Percentiles rank a stretch among this genome's conserved stretches.
Conservation (phyloP, 2,113 vertebrate genomes). For the Zeus faber region DNA sequence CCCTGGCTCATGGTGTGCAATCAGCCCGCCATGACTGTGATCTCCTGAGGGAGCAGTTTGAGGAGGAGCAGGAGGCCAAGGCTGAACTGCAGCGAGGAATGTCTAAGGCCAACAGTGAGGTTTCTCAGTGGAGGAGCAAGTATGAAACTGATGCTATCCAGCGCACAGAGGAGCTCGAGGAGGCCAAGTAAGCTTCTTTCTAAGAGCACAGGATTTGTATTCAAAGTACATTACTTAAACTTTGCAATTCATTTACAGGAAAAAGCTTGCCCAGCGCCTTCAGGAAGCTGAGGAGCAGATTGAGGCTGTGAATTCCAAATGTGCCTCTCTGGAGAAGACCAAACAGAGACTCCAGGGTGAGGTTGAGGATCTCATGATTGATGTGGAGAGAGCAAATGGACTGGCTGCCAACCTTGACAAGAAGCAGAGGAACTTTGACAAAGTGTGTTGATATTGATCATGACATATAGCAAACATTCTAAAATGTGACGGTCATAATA, state of each 20-base stretch:
- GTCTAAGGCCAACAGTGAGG: slow-evolving; percentile 73
- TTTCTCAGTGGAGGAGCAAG: slow-evolving; percentile 76
- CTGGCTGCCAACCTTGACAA: slow-evolving; percentile 71
- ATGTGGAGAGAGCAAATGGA: slow-evolving; percentile 70
- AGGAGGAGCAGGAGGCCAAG: slow-evolving; percentile 73
- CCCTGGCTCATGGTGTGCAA: slow-evolving; percentile 1
- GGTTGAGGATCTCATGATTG: slow-evolving; percentile 66
- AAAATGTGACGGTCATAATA: too few species aligned
- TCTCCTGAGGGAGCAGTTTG: slow-evolving; percentile 73
- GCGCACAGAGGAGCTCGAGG: slow-evolving; percentile 1
- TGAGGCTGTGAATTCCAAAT: slow-evolving; percentile 79
- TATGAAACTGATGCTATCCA: slow-evolving; percentile 3
- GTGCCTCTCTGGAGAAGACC: slow-evolving; percentile 80
- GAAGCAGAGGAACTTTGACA: slow-evolving; percentile 80
- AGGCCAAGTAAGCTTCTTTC: neutral
- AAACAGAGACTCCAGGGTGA: slow-evolving; percentile 78
- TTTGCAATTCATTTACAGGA: slow-evolving; percentile 51
- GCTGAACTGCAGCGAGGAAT: slow-evolving; percentile 69
- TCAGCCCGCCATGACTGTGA: slow-evolving; percentile 58
- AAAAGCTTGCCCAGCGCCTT: slow-evolving; percentile 81
- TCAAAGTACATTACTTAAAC: neutral
- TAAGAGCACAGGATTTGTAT: neutral
- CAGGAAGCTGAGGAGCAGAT: slow-evolving; percentile 80
- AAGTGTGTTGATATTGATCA: slow-evolving; percentile 52
- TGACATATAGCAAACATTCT: too few species aligned